phyloP scores from a whole-genome alignment of 2,797 vertebrate species.

The Oreochromis grahami region DNA sequence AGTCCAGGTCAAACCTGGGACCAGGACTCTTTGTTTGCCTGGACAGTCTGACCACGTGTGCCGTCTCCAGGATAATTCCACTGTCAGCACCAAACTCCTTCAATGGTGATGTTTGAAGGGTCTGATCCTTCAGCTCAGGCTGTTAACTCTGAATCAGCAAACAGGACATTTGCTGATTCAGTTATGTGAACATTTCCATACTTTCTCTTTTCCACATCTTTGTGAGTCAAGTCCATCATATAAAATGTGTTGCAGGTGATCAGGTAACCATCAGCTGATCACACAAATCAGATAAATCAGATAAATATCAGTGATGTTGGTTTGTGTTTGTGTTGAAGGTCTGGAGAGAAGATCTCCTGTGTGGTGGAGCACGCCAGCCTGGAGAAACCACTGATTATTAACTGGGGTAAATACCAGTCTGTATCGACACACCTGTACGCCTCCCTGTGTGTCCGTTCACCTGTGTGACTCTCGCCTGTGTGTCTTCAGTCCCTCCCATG shows the following conservation, averaged over 20 bases:
- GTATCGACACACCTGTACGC: background rate
- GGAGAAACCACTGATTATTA: background rate
- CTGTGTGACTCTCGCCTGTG: background rate
- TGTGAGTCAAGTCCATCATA: fast-evolving
- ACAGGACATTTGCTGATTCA: fast-evolving
- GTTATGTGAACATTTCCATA: fast-evolving
- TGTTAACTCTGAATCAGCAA: background rate
- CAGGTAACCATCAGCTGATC: background rate
- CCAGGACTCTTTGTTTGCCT: fast-evolving
- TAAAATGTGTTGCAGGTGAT: background rate
- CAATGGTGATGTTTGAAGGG: background rate
- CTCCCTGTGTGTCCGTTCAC: background rate
- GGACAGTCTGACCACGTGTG: fast-evolving
- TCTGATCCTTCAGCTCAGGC: background rate
- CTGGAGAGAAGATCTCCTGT: slow-evolving; percentile 76
- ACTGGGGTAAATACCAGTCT: slow-evolving; percentile 71
- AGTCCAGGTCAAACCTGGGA: background rate
- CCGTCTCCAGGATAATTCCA: fast-evolving
- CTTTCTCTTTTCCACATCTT: fast-evolving
- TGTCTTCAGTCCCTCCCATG: slow-evolving; percentile 46
- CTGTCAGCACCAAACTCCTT: background rate
- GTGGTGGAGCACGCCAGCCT: slow-evolving; percentile 69
- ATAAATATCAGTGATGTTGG: background rate
- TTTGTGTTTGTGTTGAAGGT: slow-evolving; percentile 27
- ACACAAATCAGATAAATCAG: background rate